Evolutionary conservation across 2,113 vertebrate species (phyloP), one percentile per base, ranked within the genome.

Genomic region (Arenaria interpres): DNA sequence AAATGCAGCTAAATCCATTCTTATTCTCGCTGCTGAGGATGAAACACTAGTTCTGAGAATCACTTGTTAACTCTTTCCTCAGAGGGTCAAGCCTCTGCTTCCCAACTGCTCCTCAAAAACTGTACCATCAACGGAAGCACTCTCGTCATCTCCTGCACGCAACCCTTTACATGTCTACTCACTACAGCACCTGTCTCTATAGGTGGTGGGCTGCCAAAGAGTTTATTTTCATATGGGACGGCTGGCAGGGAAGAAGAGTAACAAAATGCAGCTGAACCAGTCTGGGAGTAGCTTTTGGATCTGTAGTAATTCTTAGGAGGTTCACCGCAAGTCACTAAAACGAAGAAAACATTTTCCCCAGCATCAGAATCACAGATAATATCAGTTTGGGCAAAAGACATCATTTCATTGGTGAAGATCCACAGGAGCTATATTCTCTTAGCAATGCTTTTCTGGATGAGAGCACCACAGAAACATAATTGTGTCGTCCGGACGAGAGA

Each of bases 181-280:
- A 39, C 15, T 56, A 16, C 56, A 79, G 69, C 45, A 48, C 19
- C 48, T 43, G 33, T 22, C 57, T 60, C 64, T 73, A 15, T 0
- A 51, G 25, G 32, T 41, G 41, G 37, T 53, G 35, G 68, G 20
- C 39, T 73, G 66, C 41, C 57, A 68, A 59, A 64, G 39, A 73
- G 22, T 25, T 94, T 56, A 17, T 90, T 90, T 96, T 75, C 69
- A 60, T 72, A 60, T 10, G 18, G 39, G 62, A 91, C 81, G 51
- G 33, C 51, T 77, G 50, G 54, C 12, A 46, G 32, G 72, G 35
- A 68, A 32, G 19, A 76, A 90, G 71, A 92, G 33, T 33, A 39
- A 66, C 50, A 94, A 91, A 95, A 94, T 46, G 81, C 66, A 85
- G 71, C 67, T 41, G 32, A 89, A 85, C 48, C 67, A 79, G 91